phyloP scores from a whole-genome alignment of 2,888 invertebrate species.

The Andrena bicolor region DNA sequence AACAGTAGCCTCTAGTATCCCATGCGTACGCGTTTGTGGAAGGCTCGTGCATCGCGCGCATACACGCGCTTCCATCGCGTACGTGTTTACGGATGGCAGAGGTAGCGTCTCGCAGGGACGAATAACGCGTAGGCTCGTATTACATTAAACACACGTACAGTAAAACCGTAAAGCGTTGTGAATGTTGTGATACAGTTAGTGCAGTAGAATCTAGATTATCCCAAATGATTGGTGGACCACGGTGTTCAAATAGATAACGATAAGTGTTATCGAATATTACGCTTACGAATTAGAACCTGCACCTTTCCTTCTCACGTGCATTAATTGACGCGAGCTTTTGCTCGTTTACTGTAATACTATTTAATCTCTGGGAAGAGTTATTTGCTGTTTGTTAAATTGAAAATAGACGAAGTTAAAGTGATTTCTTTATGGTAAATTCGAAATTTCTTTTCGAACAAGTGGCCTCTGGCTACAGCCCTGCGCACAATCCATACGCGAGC shows the following conservation, averaged over 20 bases:
- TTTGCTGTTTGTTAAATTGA: no score
- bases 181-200: not conserved
- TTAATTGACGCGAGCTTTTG: no score
- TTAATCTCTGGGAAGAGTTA: no score
- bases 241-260: no score
- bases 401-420: not conserved
- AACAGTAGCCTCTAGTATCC: conserved; percentile 66
- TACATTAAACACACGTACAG: not conserved
- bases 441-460: conserved; percentile 3
- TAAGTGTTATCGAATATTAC: no score
- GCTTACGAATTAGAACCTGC: no score
- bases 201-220: no score
- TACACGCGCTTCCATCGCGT: conserved; percentile 38
- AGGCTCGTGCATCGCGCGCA: conserved; percentile 56
- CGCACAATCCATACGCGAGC: conserved; percentile 41
- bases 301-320: no score
- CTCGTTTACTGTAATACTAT: no score
- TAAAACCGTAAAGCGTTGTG: not conserved
- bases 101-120: conserved; percentile 23
- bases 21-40: conserved; percentile 62
- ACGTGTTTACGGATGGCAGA: conserved; percentile 32
- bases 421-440: not conserved
- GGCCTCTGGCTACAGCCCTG: conserved; percentile 50
- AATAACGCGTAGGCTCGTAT: not conserved
- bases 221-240: no score